Evolutionary conservation across 2,888 invertebrate genomes (phyloP).

Genomic region (Minunthozetes semirufus): DNA sequence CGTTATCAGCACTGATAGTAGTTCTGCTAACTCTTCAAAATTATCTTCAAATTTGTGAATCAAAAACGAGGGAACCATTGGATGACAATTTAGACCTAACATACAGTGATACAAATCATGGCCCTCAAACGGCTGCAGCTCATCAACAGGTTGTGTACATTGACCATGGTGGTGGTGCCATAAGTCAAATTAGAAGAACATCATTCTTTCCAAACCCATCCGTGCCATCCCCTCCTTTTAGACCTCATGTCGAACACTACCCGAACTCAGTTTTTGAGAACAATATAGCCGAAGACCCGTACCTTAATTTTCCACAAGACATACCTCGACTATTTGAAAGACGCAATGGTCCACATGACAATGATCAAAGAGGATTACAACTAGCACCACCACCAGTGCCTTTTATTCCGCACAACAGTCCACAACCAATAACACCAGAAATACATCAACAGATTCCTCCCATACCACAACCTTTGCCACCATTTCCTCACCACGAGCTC

Average conservation of each 20-base stretch:
- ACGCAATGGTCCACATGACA: not conserved
- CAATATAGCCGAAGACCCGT: not conserved
- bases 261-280: slow-evolving; percentile 28
- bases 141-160: slow-evolving; percentile 33
- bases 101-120: slow-evolving; percentile 33
- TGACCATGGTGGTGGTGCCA: slow-evolving; percentile 36
- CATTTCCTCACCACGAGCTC: not conserved
- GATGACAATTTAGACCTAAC: slow-evolving; percentile 4
- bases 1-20: not conserved
- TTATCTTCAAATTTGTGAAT: not conserved
- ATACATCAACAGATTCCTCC: too few species aligned
- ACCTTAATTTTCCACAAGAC: slow-evolving; percentile 10
- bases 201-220: slow-evolving; percentile 7
- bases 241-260: slow-evolving; percentile 19
- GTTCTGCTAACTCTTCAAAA: not conserved
- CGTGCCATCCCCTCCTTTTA: slow-evolving; percentile 22
- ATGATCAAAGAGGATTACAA: not conserved
- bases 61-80: not conserved
- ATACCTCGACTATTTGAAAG: slow-evolving; percentile 8
- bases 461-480: not conserved
- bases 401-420: not conserved
- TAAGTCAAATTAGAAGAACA: slow-evolving; percentile 32
- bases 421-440: not conserved
- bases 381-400: not conserved
- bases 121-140: slow-evolving; percentile 18